Conservation (phyloP, 2,888 invertebrate genomes). For the Leptinotarsa tumamoca region DNA sequence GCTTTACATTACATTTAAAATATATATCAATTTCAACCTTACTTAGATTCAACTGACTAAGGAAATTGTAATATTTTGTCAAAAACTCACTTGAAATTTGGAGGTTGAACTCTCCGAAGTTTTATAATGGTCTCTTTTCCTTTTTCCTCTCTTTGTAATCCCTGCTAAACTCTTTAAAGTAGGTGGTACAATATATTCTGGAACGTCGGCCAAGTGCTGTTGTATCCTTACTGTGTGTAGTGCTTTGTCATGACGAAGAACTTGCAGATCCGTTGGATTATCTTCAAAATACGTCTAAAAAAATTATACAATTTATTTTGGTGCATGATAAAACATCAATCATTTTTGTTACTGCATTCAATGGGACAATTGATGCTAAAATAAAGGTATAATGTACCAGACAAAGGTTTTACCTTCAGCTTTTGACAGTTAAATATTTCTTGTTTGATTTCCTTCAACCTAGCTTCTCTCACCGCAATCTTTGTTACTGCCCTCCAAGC, state of each 20-base stretch:
- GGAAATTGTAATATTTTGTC: not conserved
- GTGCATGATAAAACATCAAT: not conserved
- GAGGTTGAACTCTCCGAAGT: slow-evolving; percentile 53
- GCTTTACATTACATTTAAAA: too few relatives aligned
- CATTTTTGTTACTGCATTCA: not conserved
- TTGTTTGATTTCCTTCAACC: slow-evolving; percentile 93
- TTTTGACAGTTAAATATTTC: slow-evolving; percentile 94
- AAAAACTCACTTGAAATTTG: slow-evolving; percentile 49
- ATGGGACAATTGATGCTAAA: not conserved
- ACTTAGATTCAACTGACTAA: too few relatives aligned
- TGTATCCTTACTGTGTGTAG: slow-evolving; percentile 87
- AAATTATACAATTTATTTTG: slow-evolving; percentile 26
- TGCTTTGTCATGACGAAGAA: slow-evolving; percentile 87
- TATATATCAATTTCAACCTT: too few relatives aligned
- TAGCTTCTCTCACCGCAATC: slow-evolving; percentile 92
- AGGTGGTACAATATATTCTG: slow-evolving; percentile 90
- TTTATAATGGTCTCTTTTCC: slow-evolving; percentile 55
- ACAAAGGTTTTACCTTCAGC: slow-evolving; percentile 74
- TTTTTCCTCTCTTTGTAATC: slow-evolving; percentile 60
- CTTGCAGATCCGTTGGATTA: slow-evolving; percentile 88
- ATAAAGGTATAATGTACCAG: not conserved
- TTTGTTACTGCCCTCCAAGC: slow-evolving; percentile 95
- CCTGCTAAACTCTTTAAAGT: slow-evolving; percentile 77
- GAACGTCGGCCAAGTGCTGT: slow-evolving; percentile 89
- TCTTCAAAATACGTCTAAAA: slow-evolving; percentile 89